Base-by-base conservation (phyloP, 37 sponge, comb jelly and placozoan species). In the Aplysina aerophoba region DNA sequence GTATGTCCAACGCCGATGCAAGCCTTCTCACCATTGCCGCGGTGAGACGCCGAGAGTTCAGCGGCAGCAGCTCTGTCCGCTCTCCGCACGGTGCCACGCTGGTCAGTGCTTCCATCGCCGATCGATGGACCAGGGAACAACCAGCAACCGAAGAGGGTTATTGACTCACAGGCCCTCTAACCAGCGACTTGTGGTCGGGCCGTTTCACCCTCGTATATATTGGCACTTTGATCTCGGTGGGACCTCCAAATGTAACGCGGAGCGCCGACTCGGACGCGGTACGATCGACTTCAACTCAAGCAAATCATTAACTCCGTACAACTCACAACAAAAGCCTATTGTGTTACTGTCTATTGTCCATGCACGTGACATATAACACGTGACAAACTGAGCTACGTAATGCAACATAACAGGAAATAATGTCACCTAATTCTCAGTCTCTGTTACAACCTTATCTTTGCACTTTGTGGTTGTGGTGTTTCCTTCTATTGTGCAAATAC, bases 41-140 rank as follows among this genome's bases (percentile, higher is more conserved):
- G 33, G 25, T 84, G 55, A 84, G 72, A 19, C 85, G 16, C 27
- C 63, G 8, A 4, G 61, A 85, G 37, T 85, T 85, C 50, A 85
- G 78, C 31, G 78, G 79, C 22, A 65, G 14, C 6, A 65, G 66
- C 66, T 65, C 66, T 30, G 27, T 16, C 22, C 19, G 66, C 66
- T 65, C 66, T 30, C 19, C 22, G 22, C 19, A 11, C 66, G 22
- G 66, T 16, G 66, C 19, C 22, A 30, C 19, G 66, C 66, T 65
- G 66, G 66, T 65, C 22, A 16, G 19, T 65, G 22, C 66, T 16
- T 65, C 66, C 66, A 65, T 65, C 59, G 15, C 17, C 59, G 15
- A 20, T 17, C 17, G 17, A 15, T 57, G 30, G 14, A 12, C 30
- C 11, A 20, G 6, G 30, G 30, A 65, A 65, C 19, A 8, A 20